Conservation (phyloP, 2,797 vertebrate species). For the Iguana delicatissima region DNA sequence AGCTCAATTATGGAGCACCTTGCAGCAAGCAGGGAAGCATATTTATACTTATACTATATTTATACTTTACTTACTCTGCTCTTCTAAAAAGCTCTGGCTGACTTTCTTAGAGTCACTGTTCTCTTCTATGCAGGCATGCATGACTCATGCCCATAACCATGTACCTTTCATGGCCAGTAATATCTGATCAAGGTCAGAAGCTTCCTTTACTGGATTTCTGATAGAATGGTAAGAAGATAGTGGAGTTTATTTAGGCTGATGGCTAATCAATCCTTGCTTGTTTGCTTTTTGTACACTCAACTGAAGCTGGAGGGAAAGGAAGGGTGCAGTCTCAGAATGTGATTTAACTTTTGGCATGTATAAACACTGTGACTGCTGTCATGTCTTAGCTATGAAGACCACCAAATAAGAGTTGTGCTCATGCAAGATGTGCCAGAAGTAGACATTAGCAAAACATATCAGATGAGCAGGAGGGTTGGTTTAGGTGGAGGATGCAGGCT, state of each 20-base stretch:
- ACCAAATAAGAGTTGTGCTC: slow-evolving; percentile 14
- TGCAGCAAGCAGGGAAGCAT: not conserved
- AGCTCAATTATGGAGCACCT: no score
- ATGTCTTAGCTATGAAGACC: slow-evolving; percentile 3
- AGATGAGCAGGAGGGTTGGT: not conserved
- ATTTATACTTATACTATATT: not conserved
- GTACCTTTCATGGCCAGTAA: not conserved
- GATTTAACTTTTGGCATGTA: not conserved
- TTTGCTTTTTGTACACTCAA: not conserved
- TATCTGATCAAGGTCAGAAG: not conserved
- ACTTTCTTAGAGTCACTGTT: not conserved
- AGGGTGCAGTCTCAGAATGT: slow-evolving; percentile 24
- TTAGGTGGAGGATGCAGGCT: not conserved
- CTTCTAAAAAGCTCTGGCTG: not conserved
- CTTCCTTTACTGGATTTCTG: no score
- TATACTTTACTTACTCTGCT: not conserved
- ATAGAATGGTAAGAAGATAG: no score
- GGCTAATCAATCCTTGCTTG: not conserved
- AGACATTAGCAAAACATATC: not conserved
- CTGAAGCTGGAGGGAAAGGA: not conserved
- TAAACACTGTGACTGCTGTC: slow-evolving; percentile 3
- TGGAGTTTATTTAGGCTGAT: no score
- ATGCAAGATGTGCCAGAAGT: slow-evolving; percentile 21
- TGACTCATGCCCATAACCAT: not conserved
- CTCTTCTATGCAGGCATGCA: not conserved